Evolutionary conservation across 2,888 invertebrate species (phyloP), one percentile per base, ranked within the genome.

Genomic region (Callinectes sapidus): DNA sequence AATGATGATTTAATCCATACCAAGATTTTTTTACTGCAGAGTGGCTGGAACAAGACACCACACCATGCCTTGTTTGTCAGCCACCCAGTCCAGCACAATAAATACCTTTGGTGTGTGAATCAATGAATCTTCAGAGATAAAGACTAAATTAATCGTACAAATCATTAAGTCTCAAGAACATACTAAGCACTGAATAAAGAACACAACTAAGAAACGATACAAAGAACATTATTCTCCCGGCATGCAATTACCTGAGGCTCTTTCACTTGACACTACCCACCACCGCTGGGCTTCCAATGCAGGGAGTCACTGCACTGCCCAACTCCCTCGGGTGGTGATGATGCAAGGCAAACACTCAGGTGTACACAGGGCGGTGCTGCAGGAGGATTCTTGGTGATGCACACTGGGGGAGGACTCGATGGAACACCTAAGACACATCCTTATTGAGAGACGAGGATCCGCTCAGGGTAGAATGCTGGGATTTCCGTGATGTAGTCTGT

Each of bases 181-280:
- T n/a, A 28, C n/a, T 10, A 71, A 71, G 10, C 10, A 71, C 71
- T 71, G 8, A 28, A 28, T 3, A 28, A 10, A 71, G 28, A 71
- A 23, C 18, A n/a, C 0, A n/a, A 71, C n/a, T 23, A 23, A n/a
- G 3, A 8, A 71, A 8, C 10, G 23, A 71, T 2, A 28, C 10
- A 48, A 48, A 48, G 48, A 48, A 48, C 8, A 10, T 48, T 48
- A 48, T 10, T 48, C 48, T 48, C 28, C 71, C 28, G 6, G 71
- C 71, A 71, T 13, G 71, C 71, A 71, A 13, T 28, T 71, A 71
- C 71, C 71, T 28, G 10, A n/a, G 10, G 71, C 28, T 71, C 71
- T 71, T 71, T 71, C 10, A 28, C 71, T n/a, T 71, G 71, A 71
- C n/a, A 71, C 23, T n/a, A 71, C 71, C 71, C n/a, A 71, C 71